phyloP scores from a whole-genome alignment of 2,797 vertebrate species.

The Gymnocypris eckloni region DNA sequence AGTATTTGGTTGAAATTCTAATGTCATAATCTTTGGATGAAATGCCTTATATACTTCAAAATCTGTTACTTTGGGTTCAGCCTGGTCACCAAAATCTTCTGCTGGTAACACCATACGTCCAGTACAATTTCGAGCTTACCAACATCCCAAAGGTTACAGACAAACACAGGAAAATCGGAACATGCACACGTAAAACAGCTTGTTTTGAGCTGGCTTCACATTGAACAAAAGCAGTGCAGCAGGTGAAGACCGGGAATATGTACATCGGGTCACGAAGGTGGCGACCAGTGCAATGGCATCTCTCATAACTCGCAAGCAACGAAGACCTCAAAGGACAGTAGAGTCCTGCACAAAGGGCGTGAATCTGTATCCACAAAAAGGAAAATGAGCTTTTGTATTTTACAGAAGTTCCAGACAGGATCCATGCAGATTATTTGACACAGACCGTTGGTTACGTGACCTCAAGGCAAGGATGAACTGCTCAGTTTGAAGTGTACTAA shows the following conservation, averaged over 20 bases:
- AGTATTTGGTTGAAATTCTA: conserved; percentile 17
- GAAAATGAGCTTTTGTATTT: conserved; percentile 42
- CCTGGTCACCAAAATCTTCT: conserved; percentile 32
- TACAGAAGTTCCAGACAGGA: conserved; percentile 70
- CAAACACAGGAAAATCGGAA: conserved; percentile 64
- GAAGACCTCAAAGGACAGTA: conserved; percentile 17
- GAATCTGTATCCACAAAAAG: conserved; percentile 44
- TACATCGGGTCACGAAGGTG: conserved; percentile 71
- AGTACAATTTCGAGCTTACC: conserved; percentile 45
- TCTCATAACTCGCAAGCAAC: conserved; percentile 44
- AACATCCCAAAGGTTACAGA: conserved; percentile 38
- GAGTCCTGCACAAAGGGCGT: conserved; percentile 42
- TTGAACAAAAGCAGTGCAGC: conserved; percentile 71
- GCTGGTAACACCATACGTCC: conserved; percentile 49
- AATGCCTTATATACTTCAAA: conserved; percentile 39
- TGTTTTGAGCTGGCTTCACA: conserved; percentile 67
- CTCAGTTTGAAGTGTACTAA: conserved; percentile 68
- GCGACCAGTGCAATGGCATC: conserved; percentile 49
- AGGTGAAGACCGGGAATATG: conserved; percentile 59
- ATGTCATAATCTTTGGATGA: conserved; percentile 58
- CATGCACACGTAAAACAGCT: conserved; percentile 73
- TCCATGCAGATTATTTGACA: conserved; percentile 73
- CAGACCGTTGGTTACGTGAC: conserved; percentile 57
- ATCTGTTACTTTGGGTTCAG: conserved; percentile 59
- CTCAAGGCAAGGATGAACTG: conserved; percentile 69